Base-by-base conservation (phyloP, 2,113 vertebrate genomes). In the Narcine bancroftii region DNA sequence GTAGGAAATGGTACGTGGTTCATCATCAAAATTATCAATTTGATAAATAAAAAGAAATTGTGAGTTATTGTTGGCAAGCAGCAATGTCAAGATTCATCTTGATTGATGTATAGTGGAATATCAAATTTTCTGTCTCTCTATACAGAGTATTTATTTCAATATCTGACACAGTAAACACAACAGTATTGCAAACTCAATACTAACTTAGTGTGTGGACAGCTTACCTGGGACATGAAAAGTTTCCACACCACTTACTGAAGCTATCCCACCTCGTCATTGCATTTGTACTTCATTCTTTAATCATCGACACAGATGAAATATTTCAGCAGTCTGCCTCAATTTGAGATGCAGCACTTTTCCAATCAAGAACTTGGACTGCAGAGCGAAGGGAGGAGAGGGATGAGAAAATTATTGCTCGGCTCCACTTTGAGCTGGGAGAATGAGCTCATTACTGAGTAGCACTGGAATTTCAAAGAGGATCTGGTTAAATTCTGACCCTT, bases 391-490 rank as follows among this genome's bases (percentile, higher is more conserved):
- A 66, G 56, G 60, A 24, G 63, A 36, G 11, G 29, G 21, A 47
- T 53, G 45, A n/a, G 60, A 65, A 63, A n/a, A 89, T 15, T 19
- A 66, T 42, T 29, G 39, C 36, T 19, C 4, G n/a, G 13, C 56
- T 33, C 56, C n/a, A 89, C 11, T 24, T 15, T 6, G 33, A 85
- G 81, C 81, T 65, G 60, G 36, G 36, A 89, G 39, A 7, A 66
- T 66, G 85, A 89, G 65, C 85, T 47, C 36, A 65, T 36, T 39
- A 65, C 36, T 39, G n/a, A 60, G 17, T 69, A 10, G 66, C 65
- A 45, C 39, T 91, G 89, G 63, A 91, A 71, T 91, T 91, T 91
- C 65, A 11, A 47, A 65, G 89, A 71, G 89, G 42, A 47, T 29
- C 89, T 69, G 89, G 47, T 3, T 47, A 33, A 45, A 91, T 71